A percentile compares a stretch with the other conserved stretches of the same genome.
Evolutionary conservation across 2,888 invertebrate genomes (phyloP).

Genomic region (Orgyia antiqua): DNA sequence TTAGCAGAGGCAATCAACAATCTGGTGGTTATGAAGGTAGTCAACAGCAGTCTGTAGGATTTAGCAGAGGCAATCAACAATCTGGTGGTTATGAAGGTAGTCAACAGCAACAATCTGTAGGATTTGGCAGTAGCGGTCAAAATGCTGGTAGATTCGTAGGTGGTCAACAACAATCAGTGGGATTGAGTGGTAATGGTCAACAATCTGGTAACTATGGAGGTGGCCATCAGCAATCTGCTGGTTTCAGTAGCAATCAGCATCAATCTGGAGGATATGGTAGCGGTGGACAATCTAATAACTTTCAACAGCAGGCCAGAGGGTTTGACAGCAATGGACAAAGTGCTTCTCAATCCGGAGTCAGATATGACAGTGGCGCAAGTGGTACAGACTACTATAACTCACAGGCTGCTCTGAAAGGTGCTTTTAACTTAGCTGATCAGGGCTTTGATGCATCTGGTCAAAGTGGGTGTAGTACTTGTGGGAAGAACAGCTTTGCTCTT

Average conservation of each 20-base stretch:
- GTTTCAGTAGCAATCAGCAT: constrained; percentile 3
- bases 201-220: background rate
- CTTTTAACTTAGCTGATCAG: constrained; percentile 49
- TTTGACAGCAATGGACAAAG: background rate
- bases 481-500: constrained; percentile 51
- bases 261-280: constrained; percentile 2
- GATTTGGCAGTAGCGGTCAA: constrained; percentile 4
- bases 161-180: background rate
- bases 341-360: constrained; percentile 2
- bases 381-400: constrained; percentile 18
- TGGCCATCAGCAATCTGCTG: background rate
- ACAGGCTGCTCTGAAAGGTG: constrained; percentile 42
- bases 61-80: constrained; percentile 6
- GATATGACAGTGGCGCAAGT: constrained; percentile 4
- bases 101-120: constrained; percentile 1
- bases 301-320: background rate
- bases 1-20: constrained; percentile 5
- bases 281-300: background rate
- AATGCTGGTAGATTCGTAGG: constrained; percentile 2
- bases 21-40: background rate
- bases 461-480: constrained; percentile 49
- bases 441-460: constrained; percentile 39
- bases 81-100: background rate
- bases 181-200: constrained; percentile 4
- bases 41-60: constrained; percentile 2